Conservation (phyloP, 2,797 vertebrate genomes). For the Danio kyathit region DNA sequence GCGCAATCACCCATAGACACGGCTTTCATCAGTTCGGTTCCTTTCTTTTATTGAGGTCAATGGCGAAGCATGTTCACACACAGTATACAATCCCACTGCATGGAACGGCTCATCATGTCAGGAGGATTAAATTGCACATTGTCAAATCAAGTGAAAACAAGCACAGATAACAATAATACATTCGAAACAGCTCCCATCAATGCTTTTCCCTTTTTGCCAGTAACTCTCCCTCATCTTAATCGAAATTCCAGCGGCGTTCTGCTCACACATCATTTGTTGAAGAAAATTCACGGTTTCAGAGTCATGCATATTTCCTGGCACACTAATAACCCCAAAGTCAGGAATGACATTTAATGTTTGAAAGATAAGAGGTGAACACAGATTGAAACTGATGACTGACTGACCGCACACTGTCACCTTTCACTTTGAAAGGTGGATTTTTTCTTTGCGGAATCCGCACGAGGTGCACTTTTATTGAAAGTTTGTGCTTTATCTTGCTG, state of each 20-base stretch:
- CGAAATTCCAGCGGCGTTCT: constrained; percentile 2
- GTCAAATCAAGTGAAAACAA: constrained; percentile 37
- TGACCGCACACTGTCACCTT: constrained; percentile 4
- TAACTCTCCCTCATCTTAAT: constrained; percentile 25
- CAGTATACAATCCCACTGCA: constrained; percentile 37
- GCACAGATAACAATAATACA: constrained; percentile 49
- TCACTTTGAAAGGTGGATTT: constrained; percentile 33
- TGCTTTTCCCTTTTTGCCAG: background rate
- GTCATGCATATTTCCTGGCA: constrained; percentile 17
- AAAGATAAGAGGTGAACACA: constrained; percentile 44
- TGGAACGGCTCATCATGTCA: background rate
- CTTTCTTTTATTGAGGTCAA: constrained; percentile 56
- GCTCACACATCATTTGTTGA: constrained; percentile 43
- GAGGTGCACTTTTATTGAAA: constrained; percentile 2
- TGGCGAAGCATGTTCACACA: constrained; percentile 42
- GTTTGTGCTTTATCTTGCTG: constrained; percentile 47
- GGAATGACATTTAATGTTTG: constrained; percentile 45
- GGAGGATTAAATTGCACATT: constrained; percentile 34
- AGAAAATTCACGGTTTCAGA: constrained; percentile 23
- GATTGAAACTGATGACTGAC: constrained; percentile 39
- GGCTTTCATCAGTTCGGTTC: constrained; percentile 31
- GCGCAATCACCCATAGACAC: constrained; percentile 40
- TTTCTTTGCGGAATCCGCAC: constrained; percentile 25
- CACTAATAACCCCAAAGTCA: constrained; percentile 49
- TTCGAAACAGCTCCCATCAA: constrained; percentile 20